Percentiles rank a stretch among this genome's conserved stretches.
Evolutionary conservation across 2,888 invertebrate genomes (phyloP).

Genomic region (Cepaea hortensis): DNA sequence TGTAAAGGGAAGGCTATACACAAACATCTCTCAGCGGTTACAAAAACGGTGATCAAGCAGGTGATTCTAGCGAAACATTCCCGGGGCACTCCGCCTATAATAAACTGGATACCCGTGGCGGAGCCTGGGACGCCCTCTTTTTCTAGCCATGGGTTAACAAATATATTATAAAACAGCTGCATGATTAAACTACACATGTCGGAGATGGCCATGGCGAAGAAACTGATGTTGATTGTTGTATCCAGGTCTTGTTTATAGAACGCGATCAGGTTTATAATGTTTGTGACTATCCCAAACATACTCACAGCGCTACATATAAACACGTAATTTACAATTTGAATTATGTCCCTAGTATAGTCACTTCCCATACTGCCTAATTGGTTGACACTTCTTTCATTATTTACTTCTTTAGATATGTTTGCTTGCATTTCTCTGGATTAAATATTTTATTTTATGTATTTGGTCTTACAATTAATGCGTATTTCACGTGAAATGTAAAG

Average conservation of each 20-base stretch:
- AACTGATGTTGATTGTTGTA: conserved; percentile 1
- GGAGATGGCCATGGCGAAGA: conserved; percentile 14
- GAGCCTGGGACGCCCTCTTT: not conserved
- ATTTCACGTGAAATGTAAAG: no score
- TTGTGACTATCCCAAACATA: not conserved
- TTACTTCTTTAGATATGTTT: no score
- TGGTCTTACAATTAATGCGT: no score
- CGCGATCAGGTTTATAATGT: not conserved
- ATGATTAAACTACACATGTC: conserved; percentile 11
- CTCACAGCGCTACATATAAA: not conserved
- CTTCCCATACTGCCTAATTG: not conserved
- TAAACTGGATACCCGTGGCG: not conserved
- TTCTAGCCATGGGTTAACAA: not conserved
- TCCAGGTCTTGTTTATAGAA: conserved; percentile 15
- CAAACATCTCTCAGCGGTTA: conserved; percentile 26
- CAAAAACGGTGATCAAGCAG: conserved; percentile 5
- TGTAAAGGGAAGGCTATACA: conserved; percentile 12
- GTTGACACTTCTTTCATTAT: no score
- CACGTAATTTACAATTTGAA: conserved; percentile 1
- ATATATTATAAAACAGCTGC: conserved; percentile 5
- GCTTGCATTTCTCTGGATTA: no score
- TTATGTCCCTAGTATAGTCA: not conserved
- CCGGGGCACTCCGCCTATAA: not conserved
- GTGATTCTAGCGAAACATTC: conserved; percentile 27
- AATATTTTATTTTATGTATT: no score